Percentiles rank a stretch among this genome's conserved stretches.
Conservation (phyloP, 1,140 invertebrate genomes). For the Thalassaphorura encarpata region DNA sequence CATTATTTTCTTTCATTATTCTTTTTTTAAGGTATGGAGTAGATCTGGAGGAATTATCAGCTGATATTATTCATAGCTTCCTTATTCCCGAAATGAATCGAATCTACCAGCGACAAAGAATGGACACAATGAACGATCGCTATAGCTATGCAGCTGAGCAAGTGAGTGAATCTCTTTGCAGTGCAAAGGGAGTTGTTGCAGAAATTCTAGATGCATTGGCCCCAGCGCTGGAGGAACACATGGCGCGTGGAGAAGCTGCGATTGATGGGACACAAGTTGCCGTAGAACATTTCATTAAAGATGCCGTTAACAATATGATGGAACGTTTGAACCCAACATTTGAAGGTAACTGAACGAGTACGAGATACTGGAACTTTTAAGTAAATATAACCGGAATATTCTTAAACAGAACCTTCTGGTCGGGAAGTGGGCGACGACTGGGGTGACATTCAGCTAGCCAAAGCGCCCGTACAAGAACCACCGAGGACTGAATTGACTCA, state of each 20-base stretch:
- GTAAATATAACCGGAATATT: too few relatives aligned
- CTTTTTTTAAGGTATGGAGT: slow-evolving; percentile 37
- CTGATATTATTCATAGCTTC: slow-evolving; percentile 51
- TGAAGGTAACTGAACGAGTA: too few relatives aligned
- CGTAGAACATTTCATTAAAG: neutral
- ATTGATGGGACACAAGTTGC: slow-evolving; percentile 4
- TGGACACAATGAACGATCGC: slow-evolving; percentile 8
- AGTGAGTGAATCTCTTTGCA: slow-evolving; percentile 12
- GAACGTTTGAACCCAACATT: too few relatives aligned
- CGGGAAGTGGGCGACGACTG: too few relatives aligned
- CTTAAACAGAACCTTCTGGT: too few relatives aligned
- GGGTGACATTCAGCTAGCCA: too few relatives aligned
- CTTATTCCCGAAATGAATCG: slow-evolving; percentile 48
- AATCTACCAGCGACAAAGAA: slow-evolving; percentile 2
- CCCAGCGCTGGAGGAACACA: slow-evolving; percentile 5
- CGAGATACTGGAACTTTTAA: too few relatives aligned
- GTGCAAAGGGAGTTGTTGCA: slow-evolving; percentile 8
- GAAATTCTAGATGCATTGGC: slow-evolving; percentile 8
- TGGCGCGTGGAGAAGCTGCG: neutral
- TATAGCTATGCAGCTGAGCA: slow-evolving; percentile 16
- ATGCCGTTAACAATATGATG: too few relatives aligned
- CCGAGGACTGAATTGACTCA: too few relatives aligned
- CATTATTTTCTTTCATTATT: slow-evolving; percentile 3
- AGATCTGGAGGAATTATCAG: slow-evolving; percentile 48
- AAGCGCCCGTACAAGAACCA: too few relatives aligned